These are phyloP conservation scores for Chelonoidis abingdonii DNA, from an alignment of 2,113 vertebrate species.

Conservation along the genomic window DNA sequence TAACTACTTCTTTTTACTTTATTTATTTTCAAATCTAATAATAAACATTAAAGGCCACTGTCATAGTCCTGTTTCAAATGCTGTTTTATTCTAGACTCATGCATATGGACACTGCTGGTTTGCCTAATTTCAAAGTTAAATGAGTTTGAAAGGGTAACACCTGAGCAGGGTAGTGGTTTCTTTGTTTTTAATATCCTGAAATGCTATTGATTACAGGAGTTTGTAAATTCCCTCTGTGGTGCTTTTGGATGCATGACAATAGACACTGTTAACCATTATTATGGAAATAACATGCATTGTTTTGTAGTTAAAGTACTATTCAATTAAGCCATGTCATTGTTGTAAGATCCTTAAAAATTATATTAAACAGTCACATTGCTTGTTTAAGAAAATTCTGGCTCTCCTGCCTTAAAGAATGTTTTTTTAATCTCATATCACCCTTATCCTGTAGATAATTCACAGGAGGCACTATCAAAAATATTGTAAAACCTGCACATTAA, in stretches of 20 bases:
- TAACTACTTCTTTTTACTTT: neutral
- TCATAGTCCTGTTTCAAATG: neutral
- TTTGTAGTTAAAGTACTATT: neutral
- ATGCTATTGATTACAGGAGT: neutral
- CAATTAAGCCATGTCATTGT: neutral
- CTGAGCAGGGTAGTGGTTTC: neutral
- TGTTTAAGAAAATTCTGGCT: neutral
- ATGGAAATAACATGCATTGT: neutral
- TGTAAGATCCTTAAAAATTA: neutral
- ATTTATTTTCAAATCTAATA: neutral
- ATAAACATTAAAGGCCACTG: neutral
- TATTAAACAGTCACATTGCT: neutral
- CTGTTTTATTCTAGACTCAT: neutral
- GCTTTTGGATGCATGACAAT: neutral
- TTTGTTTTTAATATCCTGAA: neutral
- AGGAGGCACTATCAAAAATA: neutral
- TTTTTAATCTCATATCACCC: slow-evolving; percentile 17
- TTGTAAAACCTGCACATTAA: neutral
- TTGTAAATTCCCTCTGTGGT: neutral
- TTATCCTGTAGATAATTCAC: neutral
- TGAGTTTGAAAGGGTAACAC: neutral
- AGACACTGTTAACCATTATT: neutral
- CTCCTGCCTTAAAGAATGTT: neutral
- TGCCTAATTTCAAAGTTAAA: slow-evolving; percentile 7
- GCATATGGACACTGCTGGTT: neutral